Evolutionary conservation across 2,888 invertebrate species (phyloP).

Genomic region (Chrysodeixis includens): DNA sequence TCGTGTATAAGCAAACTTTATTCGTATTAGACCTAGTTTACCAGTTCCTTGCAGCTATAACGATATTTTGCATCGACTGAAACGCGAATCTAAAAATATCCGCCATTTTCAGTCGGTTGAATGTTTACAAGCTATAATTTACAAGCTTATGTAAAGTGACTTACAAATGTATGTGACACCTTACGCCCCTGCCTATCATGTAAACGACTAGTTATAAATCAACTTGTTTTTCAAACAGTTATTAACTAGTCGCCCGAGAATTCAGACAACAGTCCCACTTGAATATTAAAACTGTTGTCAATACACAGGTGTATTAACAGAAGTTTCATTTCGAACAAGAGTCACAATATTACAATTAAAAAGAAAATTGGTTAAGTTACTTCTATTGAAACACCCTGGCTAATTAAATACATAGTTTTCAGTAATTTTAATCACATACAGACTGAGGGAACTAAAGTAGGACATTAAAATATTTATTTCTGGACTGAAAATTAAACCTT

Average conservation of each 20-base stretch:
- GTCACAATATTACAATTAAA: neutral
- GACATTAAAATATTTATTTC: neutral
- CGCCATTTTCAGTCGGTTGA: no score
- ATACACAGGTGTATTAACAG: neutral
- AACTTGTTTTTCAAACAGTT: constrained; percentile 50
- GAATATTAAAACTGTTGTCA: constrained; percentile 37
- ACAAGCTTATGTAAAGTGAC: neutral
- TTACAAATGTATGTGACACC: constrained; percentile 22
- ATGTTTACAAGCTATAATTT: neutral
- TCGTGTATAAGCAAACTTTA: neutral
- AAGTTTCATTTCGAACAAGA: constrained; percentile 18
- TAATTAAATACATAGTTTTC: neutral
- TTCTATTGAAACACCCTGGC: neutral
- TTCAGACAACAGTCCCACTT: constrained; percentile 36
- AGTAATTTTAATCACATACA: no score
- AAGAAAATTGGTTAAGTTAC: neutral
- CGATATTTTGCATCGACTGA: no score
- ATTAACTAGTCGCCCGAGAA: constrained; percentile 43
- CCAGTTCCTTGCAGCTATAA: neutral
- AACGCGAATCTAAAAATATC: no score
- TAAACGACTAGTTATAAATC: constrained; percentile 36
- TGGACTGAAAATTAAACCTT: constrained; percentile 14
- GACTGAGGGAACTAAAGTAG: no score
- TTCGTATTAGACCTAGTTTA: neutral
- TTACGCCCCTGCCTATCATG: constrained; percentile 21